phyloP scores from a whole-genome alignment of 2,888 invertebrate genomes.

The Lysandra bellargus region DNA sequence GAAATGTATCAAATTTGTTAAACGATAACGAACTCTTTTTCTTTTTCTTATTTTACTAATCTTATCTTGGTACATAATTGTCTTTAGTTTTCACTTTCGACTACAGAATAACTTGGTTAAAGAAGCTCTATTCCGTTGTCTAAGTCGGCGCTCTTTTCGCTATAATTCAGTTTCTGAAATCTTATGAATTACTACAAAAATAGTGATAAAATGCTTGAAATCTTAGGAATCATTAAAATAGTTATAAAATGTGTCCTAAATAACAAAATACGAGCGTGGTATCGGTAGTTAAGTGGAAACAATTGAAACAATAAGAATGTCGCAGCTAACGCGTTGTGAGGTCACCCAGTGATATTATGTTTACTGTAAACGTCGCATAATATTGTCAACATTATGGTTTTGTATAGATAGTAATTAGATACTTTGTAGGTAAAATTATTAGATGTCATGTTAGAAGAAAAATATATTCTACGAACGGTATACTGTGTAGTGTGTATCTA shows the following conservation, averaged over 20 bases:
- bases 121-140: no score
- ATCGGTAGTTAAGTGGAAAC: constrained; percentile 28
- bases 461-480: not conserved
- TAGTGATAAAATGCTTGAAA: not conserved
- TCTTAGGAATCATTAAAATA: not conserved
- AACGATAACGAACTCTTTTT: no score
- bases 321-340: not conserved
- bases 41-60: no score
- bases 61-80: no score
- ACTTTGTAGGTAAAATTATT: not conserved
- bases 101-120: no score
- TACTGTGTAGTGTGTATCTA: no score
- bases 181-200: not conserved
- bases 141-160: not conserved
- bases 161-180: not conserved
- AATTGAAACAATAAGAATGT: constrained; percentile 20
- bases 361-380: not conserved
- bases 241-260: not conserved
- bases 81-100: no score
- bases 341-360: not conserved
- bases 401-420: not conserved
- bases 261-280: constrained; percentile 4
- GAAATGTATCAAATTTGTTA: not conserved
- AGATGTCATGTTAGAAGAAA: not conserved
- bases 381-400: not conserved